Evolutionary conservation across 2,113 vertebrate species (phyloP), one percentile per base, ranked within the genome.

Genomic region (Tachuris rubrigastra): DNA sequence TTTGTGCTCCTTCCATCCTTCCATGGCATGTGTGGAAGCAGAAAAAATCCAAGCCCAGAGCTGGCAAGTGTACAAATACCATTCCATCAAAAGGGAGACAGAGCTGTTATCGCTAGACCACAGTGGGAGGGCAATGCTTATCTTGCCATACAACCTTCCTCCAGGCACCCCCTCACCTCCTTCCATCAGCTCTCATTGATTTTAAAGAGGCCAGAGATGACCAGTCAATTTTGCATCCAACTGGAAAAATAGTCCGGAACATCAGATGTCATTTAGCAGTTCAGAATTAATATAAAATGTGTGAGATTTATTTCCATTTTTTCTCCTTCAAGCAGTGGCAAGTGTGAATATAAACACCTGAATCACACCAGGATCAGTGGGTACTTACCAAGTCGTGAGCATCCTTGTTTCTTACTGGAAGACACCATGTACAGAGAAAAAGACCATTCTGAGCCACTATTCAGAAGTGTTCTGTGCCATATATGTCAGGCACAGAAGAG

Each of bases 291-390:
- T 50, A 74, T 14, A 37, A 71, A 75, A 85, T 10, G 5, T 15
- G 13, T 59, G n/a, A 37, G 4, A 14, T 66, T 69, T 53, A 37
- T 71, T 94, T 67, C 47, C 12, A 22, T 9, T 76, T 69, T 71
- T 69, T 12, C 19, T 27, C 44, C 7, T 1, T 33, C 46, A 31
- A 28, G 15, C 42, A 44, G 37, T 20, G 12, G 24, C 17, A 73
- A 39, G 7, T 4, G 4, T 67, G 53, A 49, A 49, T 12, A 18
- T 3, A 7, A 66, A 30, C 23, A 25, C 0, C 0, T 1, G 12
- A 73, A 27, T 7, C 8, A 46, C 14, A 28, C n/a, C 5, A 21
- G 37, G 37, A 41, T 27, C 19, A 44, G 31, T 12, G 24, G 24
- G 27, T 2, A 25, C 6, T 41, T 39, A 58, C 10, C 3, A 10